Conservation (phyloP, 2,797 vertebrate species). For the Anomalospiza imberbis region DNA sequence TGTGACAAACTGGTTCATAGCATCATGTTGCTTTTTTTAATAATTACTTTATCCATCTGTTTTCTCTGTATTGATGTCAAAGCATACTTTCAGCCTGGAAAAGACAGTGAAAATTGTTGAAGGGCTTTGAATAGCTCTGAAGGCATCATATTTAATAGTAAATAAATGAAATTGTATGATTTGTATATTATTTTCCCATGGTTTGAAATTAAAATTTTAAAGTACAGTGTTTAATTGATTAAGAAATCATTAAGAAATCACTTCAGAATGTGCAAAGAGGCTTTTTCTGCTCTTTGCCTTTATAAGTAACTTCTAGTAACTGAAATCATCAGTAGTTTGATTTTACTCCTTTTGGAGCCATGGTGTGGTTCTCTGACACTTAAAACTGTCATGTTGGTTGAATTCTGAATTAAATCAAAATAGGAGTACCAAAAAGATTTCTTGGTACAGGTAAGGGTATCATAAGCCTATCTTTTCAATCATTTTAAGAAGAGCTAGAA, state of each 20-base stretch:
- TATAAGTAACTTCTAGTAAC: background rate
- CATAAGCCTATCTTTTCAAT: background rate
- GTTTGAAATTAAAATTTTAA: slow-evolving; percentile 10
- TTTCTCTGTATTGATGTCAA: slow-evolving; percentile 28
- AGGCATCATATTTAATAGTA: background rate
- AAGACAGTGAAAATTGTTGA: slow-evolving; percentile 13
- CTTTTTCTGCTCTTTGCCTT: background rate
- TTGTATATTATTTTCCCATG: background rate
- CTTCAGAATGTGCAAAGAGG: background rate
- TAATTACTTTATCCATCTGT: slow-evolving; percentile 26
- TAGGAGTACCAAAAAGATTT: background rate
- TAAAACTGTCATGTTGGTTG: background rate
- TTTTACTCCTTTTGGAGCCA: background rate
- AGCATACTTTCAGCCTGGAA: background rate
- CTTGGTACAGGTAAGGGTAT: background rate
- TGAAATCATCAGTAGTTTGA: background rate
- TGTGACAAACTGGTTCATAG: background rate
- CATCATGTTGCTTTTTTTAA: slow-evolving; percentile 2
- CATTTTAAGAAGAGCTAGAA: background rate
- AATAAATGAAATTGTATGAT: background rate
- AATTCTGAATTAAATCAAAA: background rate
- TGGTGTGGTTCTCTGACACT: background rate
- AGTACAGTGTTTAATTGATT: slow-evolving; percentile 24
- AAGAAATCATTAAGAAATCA: background rate
- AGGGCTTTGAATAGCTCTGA: slow-evolving; percentile 29